Evolutionary conservation across 2,888 invertebrate genomes (phyloP).

Genomic region (Tenthredo distinguenda): DNA sequence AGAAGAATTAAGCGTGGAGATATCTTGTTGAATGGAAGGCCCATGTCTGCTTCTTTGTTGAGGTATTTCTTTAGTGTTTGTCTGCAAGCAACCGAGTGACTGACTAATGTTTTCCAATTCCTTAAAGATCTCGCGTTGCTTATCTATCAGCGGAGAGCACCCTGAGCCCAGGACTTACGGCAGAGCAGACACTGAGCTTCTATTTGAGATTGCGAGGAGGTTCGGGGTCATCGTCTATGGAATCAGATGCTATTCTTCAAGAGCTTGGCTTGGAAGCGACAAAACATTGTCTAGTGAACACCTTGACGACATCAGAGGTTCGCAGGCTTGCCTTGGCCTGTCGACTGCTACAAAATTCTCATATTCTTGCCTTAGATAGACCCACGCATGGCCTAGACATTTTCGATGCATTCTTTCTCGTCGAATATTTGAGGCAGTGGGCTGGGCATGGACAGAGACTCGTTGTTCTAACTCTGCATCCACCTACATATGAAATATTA

Average conservation of each 20-base stretch:
- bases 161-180: slow-evolving; percentile 92
- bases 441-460: slow-evolving; percentile 86
- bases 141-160: slow-evolving; percentile 88
- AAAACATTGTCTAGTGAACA: slow-evolving; percentile 90
- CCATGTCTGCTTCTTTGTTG: slow-evolving; percentile 86
- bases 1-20: slow-evolving; percentile 85
- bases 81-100: not conserved
- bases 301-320: slow-evolving; percentile 93
- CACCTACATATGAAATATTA: slow-evolving; percentile 96
- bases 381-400: slow-evolving; percentile 95
- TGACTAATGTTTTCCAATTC: not conserved
- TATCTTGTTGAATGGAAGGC: slow-evolving; percentile 92
- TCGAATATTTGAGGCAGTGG: slow-evolving; percentile 97
- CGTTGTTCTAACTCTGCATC: slow-evolving; percentile 94
- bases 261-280: slow-evolving; percentile 95
- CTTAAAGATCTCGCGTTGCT: slow-evolving; percentile 83
- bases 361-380: slow-evolving; percentile 92
- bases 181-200: slow-evolving; percentile 92
- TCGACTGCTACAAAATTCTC: slow-evolving; percentile 91
- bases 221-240: slow-evolving; percentile 82
- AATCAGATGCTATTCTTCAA: slow-evolving; percentile 91
- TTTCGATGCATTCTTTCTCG: slow-evolving; percentile 96
- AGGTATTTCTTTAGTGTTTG: not conserved
- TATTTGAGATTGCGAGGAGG: slow-evolving; percentile 88
- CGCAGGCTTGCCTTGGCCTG: slow-evolving; percentile 94